Evolutionary conservation across 2,797 vertebrate genomes (phyloP).

Genomic region (Macrochelys suwanniensis): DNA sequence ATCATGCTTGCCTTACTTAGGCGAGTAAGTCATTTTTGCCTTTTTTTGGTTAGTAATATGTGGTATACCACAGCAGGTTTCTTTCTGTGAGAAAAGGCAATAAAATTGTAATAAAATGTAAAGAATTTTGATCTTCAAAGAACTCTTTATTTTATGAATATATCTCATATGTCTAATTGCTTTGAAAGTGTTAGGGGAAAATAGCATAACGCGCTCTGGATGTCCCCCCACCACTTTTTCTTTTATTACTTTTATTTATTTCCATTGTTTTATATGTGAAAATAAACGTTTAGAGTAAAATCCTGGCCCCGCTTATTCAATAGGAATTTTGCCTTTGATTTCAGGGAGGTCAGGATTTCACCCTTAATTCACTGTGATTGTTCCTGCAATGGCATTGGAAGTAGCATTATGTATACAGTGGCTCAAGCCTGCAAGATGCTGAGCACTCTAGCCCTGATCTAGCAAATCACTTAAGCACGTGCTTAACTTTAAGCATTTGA

Average conservation of each 20-base stretch:
- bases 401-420: no score
- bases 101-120: no score
- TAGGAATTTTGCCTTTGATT: neutral
- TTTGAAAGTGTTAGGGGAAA: neutral
- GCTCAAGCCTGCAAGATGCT: neutral
- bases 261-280: neutral
- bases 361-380: fast-evolving
- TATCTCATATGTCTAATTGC: neutral
- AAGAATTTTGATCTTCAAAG: neutral
- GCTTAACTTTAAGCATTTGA: neutral
- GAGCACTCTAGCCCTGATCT: neutral
- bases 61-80: fast-evolving
- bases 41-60: neutral
- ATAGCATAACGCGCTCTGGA: neutral
- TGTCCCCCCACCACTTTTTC: neutral
- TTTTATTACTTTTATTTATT: no score
- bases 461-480: neutral
- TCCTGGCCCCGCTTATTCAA: neutral
- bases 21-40: neutral
- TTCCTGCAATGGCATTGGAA: fast-evolving
- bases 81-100: neutral
- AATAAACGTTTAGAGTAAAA: neutral
- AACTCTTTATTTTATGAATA: neutral
- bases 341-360: neutral
- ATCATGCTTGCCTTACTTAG: neutral